Percentiles rank a stretch among this genome's conserved stretches.
Conservation (phyloP, 2,888 invertebrate species). For the Aphrophora alni region DNA sequence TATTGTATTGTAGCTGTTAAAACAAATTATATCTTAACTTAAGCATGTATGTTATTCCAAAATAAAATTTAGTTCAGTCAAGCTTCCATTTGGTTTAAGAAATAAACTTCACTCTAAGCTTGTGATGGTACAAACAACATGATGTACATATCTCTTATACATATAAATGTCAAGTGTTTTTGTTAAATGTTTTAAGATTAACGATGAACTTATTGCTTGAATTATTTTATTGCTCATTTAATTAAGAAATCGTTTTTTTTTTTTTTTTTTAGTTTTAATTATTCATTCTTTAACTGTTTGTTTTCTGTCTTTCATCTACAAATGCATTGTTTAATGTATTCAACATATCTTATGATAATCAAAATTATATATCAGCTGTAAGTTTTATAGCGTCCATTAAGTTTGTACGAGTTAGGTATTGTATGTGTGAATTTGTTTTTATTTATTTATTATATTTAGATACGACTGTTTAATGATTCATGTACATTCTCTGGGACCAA, state of each 20-base stretch:
- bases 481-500: constrained; percentile 7
- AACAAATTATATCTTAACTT: neutral
- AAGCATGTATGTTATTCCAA: neutral
- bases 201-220: too few relatives aligned
- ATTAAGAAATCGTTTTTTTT: too few relatives aligned
- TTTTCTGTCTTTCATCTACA: neutral
- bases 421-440: neutral
- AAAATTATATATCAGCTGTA: neutral
- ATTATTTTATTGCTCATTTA: too few relatives aligned
- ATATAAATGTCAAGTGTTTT: too few relatives aligned
- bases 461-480: neutral
- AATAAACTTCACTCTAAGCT: neutral
- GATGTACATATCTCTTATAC: constrained; percentile 7
- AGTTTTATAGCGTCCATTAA: neutral
- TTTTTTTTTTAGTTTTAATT: neutral
- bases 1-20: neutral
- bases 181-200: too few relatives aligned
- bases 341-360: constrained; percentile 1
- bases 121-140: neutral
- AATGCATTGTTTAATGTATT: neutral
- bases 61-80: neutral
- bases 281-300: neutral
- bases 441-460: neutral
- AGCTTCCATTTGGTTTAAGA: neutral
- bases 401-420: neutral